These are phyloP conservation scores for Mongoloraphidia duomilia DNA, from an alignment of 2,888 invertebrate species.

Conservation along the genomic window DNA sequence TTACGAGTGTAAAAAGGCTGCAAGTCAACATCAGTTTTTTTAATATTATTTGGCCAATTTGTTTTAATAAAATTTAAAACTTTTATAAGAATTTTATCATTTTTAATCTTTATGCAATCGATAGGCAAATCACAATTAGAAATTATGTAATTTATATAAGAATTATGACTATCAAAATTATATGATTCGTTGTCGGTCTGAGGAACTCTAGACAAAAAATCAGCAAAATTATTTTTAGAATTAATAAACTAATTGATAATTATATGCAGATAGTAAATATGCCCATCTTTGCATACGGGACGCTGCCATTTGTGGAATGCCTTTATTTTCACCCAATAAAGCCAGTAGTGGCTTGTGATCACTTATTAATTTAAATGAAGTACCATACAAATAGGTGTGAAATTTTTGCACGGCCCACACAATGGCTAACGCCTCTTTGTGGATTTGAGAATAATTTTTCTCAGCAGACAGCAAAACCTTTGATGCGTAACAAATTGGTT, in stretches of 20 bases:
- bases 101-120: background rate
- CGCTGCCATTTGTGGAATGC: background rate
- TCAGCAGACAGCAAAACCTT: conserved; percentile 7
- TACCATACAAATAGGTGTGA: background rate
- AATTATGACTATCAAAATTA: background rate
- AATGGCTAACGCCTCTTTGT: conserved; percentile 9
- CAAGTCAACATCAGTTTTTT: too few relatives aligned
- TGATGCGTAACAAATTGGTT: conserved; percentile 11
- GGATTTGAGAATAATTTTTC: too few relatives aligned
- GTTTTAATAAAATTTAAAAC: too few relatives aligned
- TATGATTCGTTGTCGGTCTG: conserved; percentile 5
- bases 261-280: conserved; percentile 10
- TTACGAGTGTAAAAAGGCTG: too few relatives aligned
- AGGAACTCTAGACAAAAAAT: conserved; percentile 13
- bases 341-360: conserved; percentile 4
- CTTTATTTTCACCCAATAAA: conserved; percentile 1
- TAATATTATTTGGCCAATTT: too few relatives aligned
- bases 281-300: conserved; percentile 11
- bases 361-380: background rate
- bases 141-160: conserved; percentile 2
- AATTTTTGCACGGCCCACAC: background rate
- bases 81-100: background rate
- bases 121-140: background rate
- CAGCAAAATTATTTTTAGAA: conserved; percentile 11
- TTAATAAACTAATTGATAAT: conserved; percentile 10